Evolutionary conservation across 2,797 vertebrate genomes (phyloP).

Genomic region (Amniataba percoides): DNA sequence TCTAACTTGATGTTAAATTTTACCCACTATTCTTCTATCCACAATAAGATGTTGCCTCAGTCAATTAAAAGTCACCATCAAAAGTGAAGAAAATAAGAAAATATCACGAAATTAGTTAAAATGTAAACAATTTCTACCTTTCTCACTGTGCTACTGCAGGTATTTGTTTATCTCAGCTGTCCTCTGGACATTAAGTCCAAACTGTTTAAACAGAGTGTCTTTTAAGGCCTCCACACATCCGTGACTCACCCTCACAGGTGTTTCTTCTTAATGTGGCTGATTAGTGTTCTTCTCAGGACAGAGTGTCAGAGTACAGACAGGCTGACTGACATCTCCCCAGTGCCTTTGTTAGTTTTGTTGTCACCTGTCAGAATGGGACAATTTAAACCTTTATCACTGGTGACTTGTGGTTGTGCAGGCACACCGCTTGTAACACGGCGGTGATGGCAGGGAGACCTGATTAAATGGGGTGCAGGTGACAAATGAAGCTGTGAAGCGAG

Average conservation of each 20-base stretch:
- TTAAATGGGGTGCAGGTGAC: background rate
- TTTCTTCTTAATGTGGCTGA: background rate
- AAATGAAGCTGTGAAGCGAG: background rate
- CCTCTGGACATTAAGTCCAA: background rate
- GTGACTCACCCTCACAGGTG: background rate
- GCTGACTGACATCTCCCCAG: background rate
- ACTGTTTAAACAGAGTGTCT: background rate
- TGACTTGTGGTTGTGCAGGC: background rate
- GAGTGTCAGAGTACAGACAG: background rate
- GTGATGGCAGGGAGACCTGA: background rate
- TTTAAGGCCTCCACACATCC: background rate
- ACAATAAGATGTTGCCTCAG: too few relatives aligned
- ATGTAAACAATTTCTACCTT: background rate
- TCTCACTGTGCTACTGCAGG: background rate
- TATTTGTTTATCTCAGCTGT: slow-evolving; percentile 2
- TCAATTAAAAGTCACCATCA: too few relatives aligned
- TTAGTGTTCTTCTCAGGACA: background rate
- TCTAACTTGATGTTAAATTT: too few relatives aligned
- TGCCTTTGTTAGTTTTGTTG: background rate
- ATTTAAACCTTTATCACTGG: background rate
- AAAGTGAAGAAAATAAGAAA: too few relatives aligned
- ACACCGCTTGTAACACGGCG: background rate
- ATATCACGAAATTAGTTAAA: too few relatives aligned
- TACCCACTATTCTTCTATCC: too few relatives aligned
- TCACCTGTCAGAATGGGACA: background rate